These are phyloP conservation scores for Pollicipes pollicipes DNA, from an alignment of 1,140 invertebrate genomes.

Conservation along the genomic window DNA sequence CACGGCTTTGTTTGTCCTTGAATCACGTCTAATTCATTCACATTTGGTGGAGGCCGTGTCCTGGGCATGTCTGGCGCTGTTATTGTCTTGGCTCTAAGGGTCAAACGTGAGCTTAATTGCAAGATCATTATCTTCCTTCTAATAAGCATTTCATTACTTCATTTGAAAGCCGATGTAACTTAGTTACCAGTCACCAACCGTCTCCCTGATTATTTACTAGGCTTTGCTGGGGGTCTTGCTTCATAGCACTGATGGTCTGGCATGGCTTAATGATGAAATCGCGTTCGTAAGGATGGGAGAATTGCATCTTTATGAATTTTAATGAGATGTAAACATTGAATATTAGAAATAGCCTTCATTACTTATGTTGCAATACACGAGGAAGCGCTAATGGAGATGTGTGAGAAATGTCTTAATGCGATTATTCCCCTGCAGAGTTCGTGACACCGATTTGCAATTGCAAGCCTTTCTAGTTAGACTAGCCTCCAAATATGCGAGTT, in stretches of 20 bases:
- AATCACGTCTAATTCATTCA: no score
- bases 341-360: neutral
- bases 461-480: no score
- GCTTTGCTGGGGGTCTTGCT: neutral
- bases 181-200: neutral
- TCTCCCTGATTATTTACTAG: neutral
- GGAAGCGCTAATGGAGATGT: neutral
- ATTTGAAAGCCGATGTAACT: neutral
- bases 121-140: no score
- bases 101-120: no score
- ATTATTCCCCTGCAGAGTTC: no score
- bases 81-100: no score
- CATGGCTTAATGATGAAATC: neutral
- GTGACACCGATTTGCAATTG: no score
- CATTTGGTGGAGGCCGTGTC: no score
- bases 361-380: neutral
- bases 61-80: no score
- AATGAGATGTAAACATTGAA: neutral
- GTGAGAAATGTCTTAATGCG: neutral
- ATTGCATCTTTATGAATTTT: neutral
- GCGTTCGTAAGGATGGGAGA: neutral
- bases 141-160: neutral
- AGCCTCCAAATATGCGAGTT: no score
- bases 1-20: no score
- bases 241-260: neutral